These are phyloP conservation scores for Alauda arvensis DNA, from an alignment of 2,797 vertebrate genomes.

Conservation along the genomic window DNA sequence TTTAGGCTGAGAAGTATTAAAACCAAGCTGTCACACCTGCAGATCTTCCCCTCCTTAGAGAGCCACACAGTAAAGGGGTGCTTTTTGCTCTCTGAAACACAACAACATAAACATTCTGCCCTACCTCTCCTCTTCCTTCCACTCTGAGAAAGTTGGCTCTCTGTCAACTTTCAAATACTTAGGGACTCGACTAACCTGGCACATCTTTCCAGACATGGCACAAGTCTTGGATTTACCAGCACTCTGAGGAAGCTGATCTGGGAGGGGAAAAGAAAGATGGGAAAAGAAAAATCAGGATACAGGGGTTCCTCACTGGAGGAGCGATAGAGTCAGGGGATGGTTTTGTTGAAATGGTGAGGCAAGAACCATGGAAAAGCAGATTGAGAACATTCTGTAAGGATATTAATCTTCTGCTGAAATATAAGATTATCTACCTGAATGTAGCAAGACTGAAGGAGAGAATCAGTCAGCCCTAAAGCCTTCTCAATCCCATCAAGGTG, in stretches of 20 bases:
- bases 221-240: background rate
- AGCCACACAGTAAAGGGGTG: background rate
- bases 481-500: constrained; percentile 30
- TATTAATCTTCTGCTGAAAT: constrained; percentile 23
- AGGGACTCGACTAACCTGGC: background rate
- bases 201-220: background rate
- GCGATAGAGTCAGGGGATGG: background rate
- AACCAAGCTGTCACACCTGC: background rate
- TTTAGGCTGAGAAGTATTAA: background rate
- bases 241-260: background rate
- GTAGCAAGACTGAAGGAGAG: constrained; percentile 7
- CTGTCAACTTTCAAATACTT: rapidly evolving
- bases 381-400: background rate
- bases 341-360: background rate
- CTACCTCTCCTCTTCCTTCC: background rate
- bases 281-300: background rate
- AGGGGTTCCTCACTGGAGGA: background rate
- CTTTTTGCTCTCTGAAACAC: background rate
- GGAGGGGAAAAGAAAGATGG: background rate
- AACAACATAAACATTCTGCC: background rate
- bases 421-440: constrained; percentile 44
- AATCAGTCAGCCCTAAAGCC: constrained; percentile 24
- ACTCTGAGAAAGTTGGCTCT: background rate
- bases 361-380: background rate
- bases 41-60: background rate